Evolutionary conservation across 2,113 vertebrate genomes (phyloP).

Genomic region (Catagonus wagneri): DNA sequence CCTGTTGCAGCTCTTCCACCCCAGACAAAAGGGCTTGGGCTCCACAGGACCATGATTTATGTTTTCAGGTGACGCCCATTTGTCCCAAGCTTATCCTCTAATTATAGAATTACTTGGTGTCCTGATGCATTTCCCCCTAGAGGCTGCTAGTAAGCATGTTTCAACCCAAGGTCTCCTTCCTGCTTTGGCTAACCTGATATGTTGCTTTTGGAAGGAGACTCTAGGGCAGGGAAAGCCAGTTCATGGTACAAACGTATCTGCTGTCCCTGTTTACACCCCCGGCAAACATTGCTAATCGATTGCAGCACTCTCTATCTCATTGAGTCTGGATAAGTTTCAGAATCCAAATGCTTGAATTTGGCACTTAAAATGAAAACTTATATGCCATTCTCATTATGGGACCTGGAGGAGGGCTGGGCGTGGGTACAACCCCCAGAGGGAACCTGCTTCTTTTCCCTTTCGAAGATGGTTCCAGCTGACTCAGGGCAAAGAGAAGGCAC

Average conservation of each 20-base stretch:
- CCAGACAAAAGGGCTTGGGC: conserved; percentile 84
- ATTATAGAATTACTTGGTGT: conserved; percentile 77
- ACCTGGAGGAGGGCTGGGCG: conserved; percentile 6
- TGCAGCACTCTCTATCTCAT: not conserved
- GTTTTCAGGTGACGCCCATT: conserved; percentile 82
- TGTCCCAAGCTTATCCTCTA: conserved; percentile 81
- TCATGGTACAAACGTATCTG: not conserved
- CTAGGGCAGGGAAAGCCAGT: conserved; percentile 30
- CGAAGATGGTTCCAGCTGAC: conserved; percentile 29
- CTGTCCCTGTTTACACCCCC: not conserved
- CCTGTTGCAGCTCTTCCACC: conserved; percentile 80
- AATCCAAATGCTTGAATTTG: conserved; percentile 33
- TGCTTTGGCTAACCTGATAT: conserved; percentile 44
- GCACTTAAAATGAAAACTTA: not conserved
- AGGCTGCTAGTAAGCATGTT: conserved; percentile 82
- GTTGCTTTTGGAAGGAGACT: conserved; percentile 60
- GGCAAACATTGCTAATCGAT: not conserved
- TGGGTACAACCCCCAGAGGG: not conserved
- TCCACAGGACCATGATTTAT: conserved; percentile 58
- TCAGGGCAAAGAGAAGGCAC: conserved; percentile 50
- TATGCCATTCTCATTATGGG: conserved; percentile 19
- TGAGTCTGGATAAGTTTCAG: conserved; percentile 27
- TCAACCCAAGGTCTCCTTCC: conserved; percentile 84
- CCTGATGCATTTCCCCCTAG: conserved; percentile 83
- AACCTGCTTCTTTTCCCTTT: conserved; percentile 66